phyloP scores from a whole-genome alignment of 2,888 invertebrate species.

The Oeneis ivallda region DNA sequence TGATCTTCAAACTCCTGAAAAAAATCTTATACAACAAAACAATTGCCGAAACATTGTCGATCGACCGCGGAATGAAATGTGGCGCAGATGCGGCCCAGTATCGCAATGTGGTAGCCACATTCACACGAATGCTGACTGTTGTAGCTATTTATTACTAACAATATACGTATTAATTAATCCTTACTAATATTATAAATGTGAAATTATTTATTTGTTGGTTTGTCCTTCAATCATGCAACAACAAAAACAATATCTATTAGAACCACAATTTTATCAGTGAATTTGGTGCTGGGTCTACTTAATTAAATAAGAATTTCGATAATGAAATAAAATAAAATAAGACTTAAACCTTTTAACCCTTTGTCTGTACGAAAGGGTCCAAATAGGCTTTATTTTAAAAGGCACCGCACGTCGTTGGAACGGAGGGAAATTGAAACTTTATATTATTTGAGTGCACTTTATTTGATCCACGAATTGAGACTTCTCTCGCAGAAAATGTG shows the following conservation, averaged over 20 bases:
- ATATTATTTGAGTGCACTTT: conserved; percentile 77
- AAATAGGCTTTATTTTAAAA: conserved; percentile 37
- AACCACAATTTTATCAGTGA: no score
- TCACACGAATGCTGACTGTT: background rate
- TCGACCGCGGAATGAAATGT: conserved; percentile 28
- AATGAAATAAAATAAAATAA: background rate
- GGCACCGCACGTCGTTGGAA: conserved; percentile 57
- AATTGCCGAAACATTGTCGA: conserved; percentile 20
- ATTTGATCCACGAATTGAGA: conserved; percentile 55
- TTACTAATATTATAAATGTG: no score
- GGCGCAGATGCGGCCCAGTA: conserved; percentile 24
- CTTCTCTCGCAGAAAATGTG: conserved; percentile 10
- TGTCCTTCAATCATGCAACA: no score
- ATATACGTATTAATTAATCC: no score
- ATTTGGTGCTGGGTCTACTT: background rate
- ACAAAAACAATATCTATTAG: no score
- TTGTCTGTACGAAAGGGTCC: conserved; percentile 14
- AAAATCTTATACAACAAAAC: background rate
- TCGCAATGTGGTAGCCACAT: conserved; percentile 1
- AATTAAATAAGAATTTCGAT: background rate
- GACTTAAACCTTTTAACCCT: background rate
- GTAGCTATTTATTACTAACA: no score
- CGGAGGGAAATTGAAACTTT: conserved; percentile 76
- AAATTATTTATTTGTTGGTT: no score
- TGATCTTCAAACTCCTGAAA: no score